Evolutionary conservation across 2,797 vertebrate species (phyloP).

Genomic region (Phoxinus dragarum): DNA sequence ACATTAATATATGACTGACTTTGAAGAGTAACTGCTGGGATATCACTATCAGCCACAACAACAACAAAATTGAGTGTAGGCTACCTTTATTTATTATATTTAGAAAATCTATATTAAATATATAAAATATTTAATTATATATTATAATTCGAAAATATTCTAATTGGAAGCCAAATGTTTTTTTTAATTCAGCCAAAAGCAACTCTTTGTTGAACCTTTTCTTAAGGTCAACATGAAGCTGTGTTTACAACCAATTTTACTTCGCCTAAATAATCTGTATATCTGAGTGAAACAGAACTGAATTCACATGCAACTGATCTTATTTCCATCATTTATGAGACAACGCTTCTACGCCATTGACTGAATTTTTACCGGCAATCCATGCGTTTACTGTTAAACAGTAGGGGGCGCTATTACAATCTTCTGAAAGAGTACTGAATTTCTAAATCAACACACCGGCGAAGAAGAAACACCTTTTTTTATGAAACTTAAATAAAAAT

Average conservation of each 20-base stretch:
- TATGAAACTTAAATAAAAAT: not conserved
- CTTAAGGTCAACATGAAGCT: too few species aligned
- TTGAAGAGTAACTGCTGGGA: too few species aligned
- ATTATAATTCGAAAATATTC: too few species aligned
- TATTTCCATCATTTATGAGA: not conserved
- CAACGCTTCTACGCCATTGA: not conserved
- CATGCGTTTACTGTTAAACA: not conserved
- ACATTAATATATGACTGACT: too few species aligned
- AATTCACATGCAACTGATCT: not conserved
- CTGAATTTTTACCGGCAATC: not conserved
- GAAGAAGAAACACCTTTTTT: not conserved
- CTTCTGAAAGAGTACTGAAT: not conserved
- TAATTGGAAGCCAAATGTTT: too few species aligned
- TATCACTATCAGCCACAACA: too few species aligned
- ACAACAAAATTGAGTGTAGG: too few species aligned
- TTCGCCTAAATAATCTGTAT: not conserved
- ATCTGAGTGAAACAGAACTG: not conserved
- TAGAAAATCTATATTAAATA: too few species aligned
- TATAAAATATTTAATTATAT: too few species aligned
- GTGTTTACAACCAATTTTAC: not conserved
- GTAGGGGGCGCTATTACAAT: not conserved
- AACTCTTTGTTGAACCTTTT: not conserved
- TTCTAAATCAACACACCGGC: not conserved
- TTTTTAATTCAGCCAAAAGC: too few species aligned
- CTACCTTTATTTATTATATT: too few species aligned